phyloP scores from a whole-genome alignment of 2,888 invertebrate genomes.

The Megalurothrips usitatus region DNA sequence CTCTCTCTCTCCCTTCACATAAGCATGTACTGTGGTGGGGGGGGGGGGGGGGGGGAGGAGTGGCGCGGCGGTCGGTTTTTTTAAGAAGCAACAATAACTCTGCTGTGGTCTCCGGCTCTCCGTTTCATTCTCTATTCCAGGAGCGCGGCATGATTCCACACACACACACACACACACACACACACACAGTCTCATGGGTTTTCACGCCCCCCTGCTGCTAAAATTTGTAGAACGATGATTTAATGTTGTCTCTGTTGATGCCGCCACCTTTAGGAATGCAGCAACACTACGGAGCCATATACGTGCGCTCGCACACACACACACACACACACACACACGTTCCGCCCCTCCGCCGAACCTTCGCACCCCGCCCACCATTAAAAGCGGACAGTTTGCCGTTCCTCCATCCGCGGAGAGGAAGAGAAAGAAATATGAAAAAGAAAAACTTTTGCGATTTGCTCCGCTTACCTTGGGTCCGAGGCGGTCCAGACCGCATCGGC shows the following conservation, averaged over 20 bases:
- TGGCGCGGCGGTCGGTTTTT: no score
- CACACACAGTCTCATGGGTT: background rate
- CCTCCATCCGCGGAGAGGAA: background rate
- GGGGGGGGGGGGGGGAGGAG: no score
- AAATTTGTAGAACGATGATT: constrained; percentile 25
- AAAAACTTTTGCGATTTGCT: no score
- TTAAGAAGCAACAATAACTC: no score
- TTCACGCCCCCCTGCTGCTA: background rate
- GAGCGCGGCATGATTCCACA: constrained; percentile 3
- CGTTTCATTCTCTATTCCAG: constrained; percentile 1
- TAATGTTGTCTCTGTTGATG: constrained; percentile 12
- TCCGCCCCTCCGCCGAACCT: background rate
- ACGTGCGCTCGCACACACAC: no score
- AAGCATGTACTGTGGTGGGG: no score
- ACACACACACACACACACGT: background rate
- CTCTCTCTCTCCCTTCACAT: background rate
- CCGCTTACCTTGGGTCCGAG: no score
- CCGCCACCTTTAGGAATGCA: background rate
- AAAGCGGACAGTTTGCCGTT: no score
- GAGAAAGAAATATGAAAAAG: background rate
- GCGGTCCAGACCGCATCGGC: no score
- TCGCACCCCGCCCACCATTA: constrained; percentile 3
- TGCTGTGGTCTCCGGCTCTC: background rate
- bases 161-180: background rate
- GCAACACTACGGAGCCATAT: no score